Evolutionary conservation across 2,888 invertebrate genomes (phyloP), one percentile per base, ranked within the genome.

Genomic region (Acanthosepion lycidas): DNA sequence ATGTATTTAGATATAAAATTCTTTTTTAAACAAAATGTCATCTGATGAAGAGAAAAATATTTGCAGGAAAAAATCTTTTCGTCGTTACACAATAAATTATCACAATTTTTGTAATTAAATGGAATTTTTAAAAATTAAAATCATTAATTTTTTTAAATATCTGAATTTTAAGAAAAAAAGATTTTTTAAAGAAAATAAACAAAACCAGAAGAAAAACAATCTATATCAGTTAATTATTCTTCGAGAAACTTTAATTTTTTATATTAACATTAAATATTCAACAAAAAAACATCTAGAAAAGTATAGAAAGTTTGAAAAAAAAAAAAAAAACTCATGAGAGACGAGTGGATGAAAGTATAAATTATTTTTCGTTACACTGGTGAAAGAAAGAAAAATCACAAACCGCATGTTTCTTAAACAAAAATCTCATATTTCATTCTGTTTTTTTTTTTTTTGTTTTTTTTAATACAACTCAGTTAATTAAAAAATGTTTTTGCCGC

Each of bases 311-410:
- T 78, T 78, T 4, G n/a, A 33, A 33, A 78, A 78, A 9, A 33
- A 33, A 78, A 78, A 9, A 78, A 8, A 78, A n/a, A 78, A 78
- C 9, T 64, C n/a, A 78, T n/a, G n/a, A n/a, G n/a, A 78, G 78
- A n/a, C 18, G 78, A n/a, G 78, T 78, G 78, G 33, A 78, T 78
- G 78, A 33, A 78, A 78, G 78, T 78, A 78, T 78, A 78, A 78
- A 78, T 78, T 78, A 78, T 78, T 78, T 78, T 78, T 78, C 78
- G 78, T 78, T 78, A 78, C 78, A n/a, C n/a, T 78, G n/a, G 78
- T 78, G 78, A 78, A 78, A 78, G 78, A 78, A 15, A 78, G n/a
- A 78, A 59, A 59, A 59, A 59, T n/a, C n/a, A n/a, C n/a, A 78
- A 1, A 78, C n/a, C n/a, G 78, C 78, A n/a, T 78, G 78, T 78